Percentiles rank a stretch among this genome's conserved stretches.
Conservation (phyloP, 2,113 vertebrate species). For the Microcebus jonahi region DNA sequence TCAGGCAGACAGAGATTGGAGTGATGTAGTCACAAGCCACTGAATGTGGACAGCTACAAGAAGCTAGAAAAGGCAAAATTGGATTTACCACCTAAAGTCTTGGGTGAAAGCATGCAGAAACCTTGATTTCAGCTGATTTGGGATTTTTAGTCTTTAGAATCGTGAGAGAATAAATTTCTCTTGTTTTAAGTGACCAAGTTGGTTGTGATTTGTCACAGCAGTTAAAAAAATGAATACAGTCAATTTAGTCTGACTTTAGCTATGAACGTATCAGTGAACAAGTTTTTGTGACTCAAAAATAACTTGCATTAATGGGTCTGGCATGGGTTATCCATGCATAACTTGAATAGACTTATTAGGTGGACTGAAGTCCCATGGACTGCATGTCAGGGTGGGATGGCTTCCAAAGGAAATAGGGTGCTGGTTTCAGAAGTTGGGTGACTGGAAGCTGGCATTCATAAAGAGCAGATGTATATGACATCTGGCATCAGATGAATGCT, state of each 20-base stretch:
- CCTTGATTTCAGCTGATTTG: not conserved
- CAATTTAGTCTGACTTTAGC: not conserved
- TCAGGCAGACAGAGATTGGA: not conserved
- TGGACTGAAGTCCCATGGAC: not conserved
- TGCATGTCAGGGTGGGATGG: not conserved
- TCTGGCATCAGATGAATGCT: too few species aligned
- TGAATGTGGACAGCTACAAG: not conserved
- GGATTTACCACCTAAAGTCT: not conserved
- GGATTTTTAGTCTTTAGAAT: not conserved
- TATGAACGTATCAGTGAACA: not conserved
- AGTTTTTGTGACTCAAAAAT: not conserved
- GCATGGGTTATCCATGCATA: not conserved
- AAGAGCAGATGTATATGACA: not conserved
- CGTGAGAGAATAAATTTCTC: not conserved
- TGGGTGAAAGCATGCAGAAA: not conserved
- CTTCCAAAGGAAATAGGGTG: not conserved
- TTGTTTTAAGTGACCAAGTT: not conserved
- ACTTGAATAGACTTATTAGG: not conserved
- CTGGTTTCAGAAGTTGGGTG: not conserved
- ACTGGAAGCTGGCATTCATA: not conserved
- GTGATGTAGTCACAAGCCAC: not conserved
- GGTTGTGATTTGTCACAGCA: not conserved
- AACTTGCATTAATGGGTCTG: not conserved
- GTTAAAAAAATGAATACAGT: not conserved
- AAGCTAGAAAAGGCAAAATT: not conserved